Base-by-base conservation (phyloP, 2,113 vertebrate genomes). In the Clarias macrocephalus region DNA sequence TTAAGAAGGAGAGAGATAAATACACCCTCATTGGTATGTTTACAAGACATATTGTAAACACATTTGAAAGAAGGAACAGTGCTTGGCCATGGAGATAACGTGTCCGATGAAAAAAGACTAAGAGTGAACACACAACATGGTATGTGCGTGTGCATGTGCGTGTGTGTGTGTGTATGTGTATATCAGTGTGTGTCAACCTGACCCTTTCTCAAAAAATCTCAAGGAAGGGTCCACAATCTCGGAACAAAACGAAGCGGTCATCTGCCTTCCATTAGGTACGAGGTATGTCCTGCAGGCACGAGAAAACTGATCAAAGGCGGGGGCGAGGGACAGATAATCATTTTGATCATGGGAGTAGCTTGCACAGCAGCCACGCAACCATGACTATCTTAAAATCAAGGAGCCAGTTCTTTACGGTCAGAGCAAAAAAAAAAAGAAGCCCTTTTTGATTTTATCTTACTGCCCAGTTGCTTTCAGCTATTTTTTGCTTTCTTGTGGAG, bases 241-340 rank as follows among this genome's bases (percentile, higher is more conserved):
- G 76, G 65, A 84, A 79, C 37, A 81, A 57, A 59, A 52, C 76
- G 52, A 33, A 57, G 56, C 33, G 86, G 86, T 89, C 90, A 89
- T 89, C 90, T 89, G 87, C 83, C 87, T 90, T 80, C 86, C 86
- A 88, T 89, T 89, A 91, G 65, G 63, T 85, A 88, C 86, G 87
- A 72, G 70, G 65, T 42, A 81, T 82, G 28, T 83, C 89, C 37
- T 52, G 59, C 15, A n/a, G 88, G 81, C 81, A 86, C 57, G 84
- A 70, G 89, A 79, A 79, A 80, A 86, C 63, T 13, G 84, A 91
- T 89, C 84, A 88, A 89, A 89, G 77, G 76, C 59, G 21, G 23
- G 59, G 33, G 15, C 3, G 16, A 65, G 85, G 59, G 25, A 42
- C 13, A 75, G 88, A 91, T 88, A 88, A 89, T 80, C 56, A 76